Percentiles rank a stretch among this genome's conserved stretches.
Conservation (phyloP, 2,113 vertebrate species). For the Plestiodon gilberti region DNA sequence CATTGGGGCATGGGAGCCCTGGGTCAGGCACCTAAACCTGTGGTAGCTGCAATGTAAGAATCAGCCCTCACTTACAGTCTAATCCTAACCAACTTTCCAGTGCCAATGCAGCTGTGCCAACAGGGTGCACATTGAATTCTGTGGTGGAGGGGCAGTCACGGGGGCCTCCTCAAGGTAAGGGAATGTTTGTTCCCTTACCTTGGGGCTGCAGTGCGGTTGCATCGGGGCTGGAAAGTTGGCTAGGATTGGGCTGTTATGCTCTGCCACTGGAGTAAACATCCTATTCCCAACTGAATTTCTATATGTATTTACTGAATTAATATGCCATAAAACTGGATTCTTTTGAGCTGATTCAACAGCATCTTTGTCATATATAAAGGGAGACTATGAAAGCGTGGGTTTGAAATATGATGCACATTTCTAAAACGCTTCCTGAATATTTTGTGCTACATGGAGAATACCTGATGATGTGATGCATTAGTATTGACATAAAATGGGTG, state of each 20-base stretch:
- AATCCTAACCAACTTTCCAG: no score
- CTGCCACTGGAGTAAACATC: not conserved
- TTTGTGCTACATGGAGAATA: constrained; percentile 18
- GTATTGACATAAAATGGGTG: constrained; percentile 33
- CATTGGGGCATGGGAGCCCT: not conserved
- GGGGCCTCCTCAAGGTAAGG: no score
- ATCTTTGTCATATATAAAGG: not conserved
- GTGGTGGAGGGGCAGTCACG: no score
- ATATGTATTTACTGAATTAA: not conserved
- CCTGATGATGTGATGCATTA: constrained; percentile 10
- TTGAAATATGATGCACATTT: not conserved
- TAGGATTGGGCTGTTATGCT: no score
- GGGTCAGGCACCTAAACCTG: not conserved
- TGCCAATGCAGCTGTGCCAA: no score
- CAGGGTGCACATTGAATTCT: no score
- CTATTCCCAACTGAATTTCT: not conserved
- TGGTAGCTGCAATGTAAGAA: not conserved
- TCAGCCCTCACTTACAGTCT: not conserved
- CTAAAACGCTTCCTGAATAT: constrained; percentile 4
- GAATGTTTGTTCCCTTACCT: no score
- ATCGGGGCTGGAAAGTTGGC: no score
- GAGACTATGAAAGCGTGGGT: not conserved
- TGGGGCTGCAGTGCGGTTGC: no score
- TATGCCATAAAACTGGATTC: not conserved
- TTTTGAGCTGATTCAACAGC: not conserved